Percentiles rank a stretch among this genome's conserved stretches.
phyloP scores from a whole-genome alignment of 2,888 invertebrate genomes.

The Acronicta psi region DNA sequence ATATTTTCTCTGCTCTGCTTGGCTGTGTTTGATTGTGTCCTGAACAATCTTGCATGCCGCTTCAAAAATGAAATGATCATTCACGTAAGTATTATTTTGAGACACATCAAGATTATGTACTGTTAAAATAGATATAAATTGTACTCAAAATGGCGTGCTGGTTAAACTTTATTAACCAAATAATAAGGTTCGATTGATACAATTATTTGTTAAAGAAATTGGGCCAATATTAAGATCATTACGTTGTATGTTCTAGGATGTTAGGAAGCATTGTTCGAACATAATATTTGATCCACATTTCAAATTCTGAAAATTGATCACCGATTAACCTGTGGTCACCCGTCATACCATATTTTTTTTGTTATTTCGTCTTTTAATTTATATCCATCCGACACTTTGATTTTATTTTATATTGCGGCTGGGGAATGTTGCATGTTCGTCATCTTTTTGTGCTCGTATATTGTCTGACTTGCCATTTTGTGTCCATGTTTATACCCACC shows the following conservation, averaged over 20 bases:
- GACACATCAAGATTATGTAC: constrained; percentile 82
- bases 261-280: constrained; percentile 60
- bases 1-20: constrained; percentile 95
- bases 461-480: constrained; percentile 70
- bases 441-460: constrained; percentile 66
- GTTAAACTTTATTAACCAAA: constrained; percentile 46
- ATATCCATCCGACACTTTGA: constrained; percentile 85
- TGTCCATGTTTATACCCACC: constrained; percentile 19
- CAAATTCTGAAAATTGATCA: constrained; percentile 64
- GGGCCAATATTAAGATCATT: constrained; percentile 40
- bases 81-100: constrained; percentile 93
- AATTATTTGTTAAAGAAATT: constrained; percentile 42
- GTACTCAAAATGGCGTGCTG: constrained; percentile 57
- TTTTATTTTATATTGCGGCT: constrained; percentile 85
- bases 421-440: constrained; percentile 87
- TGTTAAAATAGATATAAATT: constrained; percentile 50
- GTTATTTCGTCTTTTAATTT: constrained; percentile 71
- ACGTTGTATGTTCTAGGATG: constrained; percentile 53
- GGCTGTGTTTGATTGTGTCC: constrained; percentile 95
- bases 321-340: constrained; percentile 79
- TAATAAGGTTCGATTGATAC: constrained; percentile 46
- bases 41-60: constrained; percentile 93
- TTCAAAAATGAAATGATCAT: constrained; percentile 92
- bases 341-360: constrained; percentile 75
- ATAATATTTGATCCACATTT: constrained; percentile 54